A percentile compares a stretch with the other conserved stretches of the same genome.
phyloP scores from a whole-genome alignment of 2,888 invertebrate species.

The Ennomos erosarius region DNA sequence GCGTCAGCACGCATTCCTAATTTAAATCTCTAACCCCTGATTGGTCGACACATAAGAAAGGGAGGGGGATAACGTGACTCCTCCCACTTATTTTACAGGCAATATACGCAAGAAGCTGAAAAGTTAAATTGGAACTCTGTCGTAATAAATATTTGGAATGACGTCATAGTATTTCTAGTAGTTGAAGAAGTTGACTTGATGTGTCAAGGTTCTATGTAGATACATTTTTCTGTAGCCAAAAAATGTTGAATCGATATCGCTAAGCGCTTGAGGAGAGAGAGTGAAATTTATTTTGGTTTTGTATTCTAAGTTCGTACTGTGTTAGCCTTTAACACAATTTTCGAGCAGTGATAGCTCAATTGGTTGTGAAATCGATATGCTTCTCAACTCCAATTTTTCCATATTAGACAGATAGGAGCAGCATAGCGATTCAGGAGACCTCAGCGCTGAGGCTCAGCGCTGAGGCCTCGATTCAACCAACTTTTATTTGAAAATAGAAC shows the following conservation, averaged over 20 bases:
- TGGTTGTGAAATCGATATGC: too few relatives aligned
- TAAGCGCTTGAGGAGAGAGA: constrained; percentile 14
- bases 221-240: background rate
- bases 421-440: too few relatives aligned
- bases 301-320: too few relatives aligned
- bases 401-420: too few relatives aligned
- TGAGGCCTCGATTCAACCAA: too few relatives aligned
- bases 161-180: background rate
- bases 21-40: constrained; percentile 55
- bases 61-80: constrained; percentile 51
- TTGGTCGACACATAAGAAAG: constrained; percentile 54
- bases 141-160: background rate
- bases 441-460: too few relatives aligned
- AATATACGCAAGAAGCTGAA: constrained; percentile 53
- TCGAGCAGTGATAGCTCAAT: too few relatives aligned
- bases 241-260: constrained; percentile 20
- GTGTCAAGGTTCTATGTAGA: constrained; percentile 2
- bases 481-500: too few relatives aligned
- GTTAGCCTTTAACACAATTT: too few relatives aligned
- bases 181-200: background rate
- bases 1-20: constrained; percentile 72
- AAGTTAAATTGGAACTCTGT: constrained; percentile 12
- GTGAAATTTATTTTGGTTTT: constrained; percentile 20
- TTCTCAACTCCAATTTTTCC: too few relatives aligned
- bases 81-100: constrained; percentile 45